Evolutionary conservation across 1,140 invertebrate species (phyloP).

Genomic region (Asbolus verrucosus): DNA sequence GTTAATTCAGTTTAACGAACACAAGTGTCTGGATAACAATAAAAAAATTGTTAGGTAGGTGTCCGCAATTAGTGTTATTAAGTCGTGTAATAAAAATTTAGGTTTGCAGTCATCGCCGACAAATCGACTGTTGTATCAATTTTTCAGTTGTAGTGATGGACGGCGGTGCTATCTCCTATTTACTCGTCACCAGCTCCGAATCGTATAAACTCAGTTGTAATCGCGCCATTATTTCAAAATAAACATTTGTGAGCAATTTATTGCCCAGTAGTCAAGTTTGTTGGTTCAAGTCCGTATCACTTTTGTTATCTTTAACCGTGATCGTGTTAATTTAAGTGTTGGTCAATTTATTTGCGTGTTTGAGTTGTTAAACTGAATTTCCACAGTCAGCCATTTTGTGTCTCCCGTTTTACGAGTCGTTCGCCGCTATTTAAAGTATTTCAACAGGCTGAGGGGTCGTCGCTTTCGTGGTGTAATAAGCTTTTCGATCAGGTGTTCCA

Average conservation of each 20-base stretch:
- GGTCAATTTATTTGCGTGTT: slow-evolving; percentile 5
- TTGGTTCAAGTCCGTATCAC: background rate
- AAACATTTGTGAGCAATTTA: slow-evolving; percentile 2
- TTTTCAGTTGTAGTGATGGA: too few relatives aligned
- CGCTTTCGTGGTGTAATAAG: background rate
- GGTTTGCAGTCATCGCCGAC: too few relatives aligned
- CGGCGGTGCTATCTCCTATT: too few relatives aligned
- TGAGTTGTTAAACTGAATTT: background rate
- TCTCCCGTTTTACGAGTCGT: too few relatives aligned
- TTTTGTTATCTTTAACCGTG: slow-evolving; percentile 1
- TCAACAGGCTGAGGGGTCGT: background rate
- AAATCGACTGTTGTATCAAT: too few relatives aligned
- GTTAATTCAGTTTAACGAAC: background rate
- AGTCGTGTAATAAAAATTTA: too few relatives aligned
- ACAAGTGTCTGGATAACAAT: too few relatives aligned
- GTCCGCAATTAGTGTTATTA: too few relatives aligned
- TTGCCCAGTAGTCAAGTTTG: slow-evolving; percentile 1
- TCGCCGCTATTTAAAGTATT: too few relatives aligned
- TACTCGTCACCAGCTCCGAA: background rate
- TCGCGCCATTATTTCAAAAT: slow-evolving; percentile 2
- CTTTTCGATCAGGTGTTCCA: slow-evolving; percentile 19
- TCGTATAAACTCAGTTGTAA: background rate
- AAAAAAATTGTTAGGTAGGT: too few relatives aligned
- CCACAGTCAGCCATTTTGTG: background rate
- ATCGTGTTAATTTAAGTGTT: slow-evolving; percentile 3